phyloP scores from a whole-genome alignment of 2,888 invertebrate species.

The Machimus atricapillus region DNA sequence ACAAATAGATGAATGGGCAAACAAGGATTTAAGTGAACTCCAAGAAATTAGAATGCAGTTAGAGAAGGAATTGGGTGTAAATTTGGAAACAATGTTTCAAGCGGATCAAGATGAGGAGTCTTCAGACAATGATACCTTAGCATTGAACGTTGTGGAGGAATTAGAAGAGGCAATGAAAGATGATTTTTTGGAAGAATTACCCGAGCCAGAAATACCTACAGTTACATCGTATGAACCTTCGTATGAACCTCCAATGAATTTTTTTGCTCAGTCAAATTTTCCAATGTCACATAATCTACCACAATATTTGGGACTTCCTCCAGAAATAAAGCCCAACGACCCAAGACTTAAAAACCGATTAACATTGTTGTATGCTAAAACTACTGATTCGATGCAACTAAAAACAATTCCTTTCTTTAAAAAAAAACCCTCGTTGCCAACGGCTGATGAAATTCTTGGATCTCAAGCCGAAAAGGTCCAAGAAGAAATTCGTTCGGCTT shows the following conservation, averaged over 20 bases:
- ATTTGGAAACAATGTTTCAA: background rate
- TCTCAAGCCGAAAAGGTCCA: background rate
- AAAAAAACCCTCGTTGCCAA: background rate
- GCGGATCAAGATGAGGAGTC: background rate
- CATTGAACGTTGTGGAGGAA: background rate
- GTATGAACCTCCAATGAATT: background rate
- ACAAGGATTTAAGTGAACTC: background rate
- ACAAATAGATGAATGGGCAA: background rate
- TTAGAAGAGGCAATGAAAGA: background rate
- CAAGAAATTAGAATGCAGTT: background rate
- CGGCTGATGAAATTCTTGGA: background rate
- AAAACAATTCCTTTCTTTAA: background rate
- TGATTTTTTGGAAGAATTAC: background rate
- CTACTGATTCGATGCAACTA: background rate
- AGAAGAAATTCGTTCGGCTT: background rate
- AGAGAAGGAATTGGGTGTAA: background rate
- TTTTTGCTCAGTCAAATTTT: background rate
- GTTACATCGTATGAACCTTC: background rate
- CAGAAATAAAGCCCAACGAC: slow-evolving; percentile 3
- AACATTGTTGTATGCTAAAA: background rate
- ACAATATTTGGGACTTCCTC: background rate
- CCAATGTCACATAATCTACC: background rate
- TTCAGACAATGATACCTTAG: background rate
- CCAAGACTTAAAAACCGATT: background rate
- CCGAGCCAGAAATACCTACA: background rate